Evolutionary conservation across 2,797 vertebrate genomes (phyloP).

Genomic region (Paedocypris micromegethes): DNA sequence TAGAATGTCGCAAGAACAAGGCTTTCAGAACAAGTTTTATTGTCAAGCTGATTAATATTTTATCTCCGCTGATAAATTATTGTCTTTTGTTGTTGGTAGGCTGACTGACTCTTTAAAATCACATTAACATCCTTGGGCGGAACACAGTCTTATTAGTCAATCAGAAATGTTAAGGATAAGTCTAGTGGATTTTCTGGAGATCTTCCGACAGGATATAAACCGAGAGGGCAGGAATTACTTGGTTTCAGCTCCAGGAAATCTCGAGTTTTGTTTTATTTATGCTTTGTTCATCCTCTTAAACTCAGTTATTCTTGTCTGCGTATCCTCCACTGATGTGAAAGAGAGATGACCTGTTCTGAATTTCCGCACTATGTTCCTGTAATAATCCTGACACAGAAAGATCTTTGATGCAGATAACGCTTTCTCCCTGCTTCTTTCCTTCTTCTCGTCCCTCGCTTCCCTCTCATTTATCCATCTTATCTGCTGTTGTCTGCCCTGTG

Average conservation of each 20-base stretch:
- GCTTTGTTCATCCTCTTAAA: conserved; percentile 21
- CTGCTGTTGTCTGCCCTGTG: conserved; percentile 43
- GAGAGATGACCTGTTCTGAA: conserved; percentile 38
- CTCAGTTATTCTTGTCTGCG: conserved; percentile 32
- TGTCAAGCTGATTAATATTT: too few relatives aligned
- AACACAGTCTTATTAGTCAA: not conserved
- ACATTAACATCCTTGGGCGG: not conserved
- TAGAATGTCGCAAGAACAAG: not conserved
- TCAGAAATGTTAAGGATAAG: not conserved
- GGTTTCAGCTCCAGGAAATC: conserved; percentile 20
- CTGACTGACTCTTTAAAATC: too few relatives aligned
- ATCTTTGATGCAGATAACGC: conserved; percentile 32
- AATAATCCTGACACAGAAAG: conserved; percentile 14
- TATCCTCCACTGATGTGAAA: conserved; percentile 25
- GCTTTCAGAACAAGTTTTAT: too few relatives aligned
- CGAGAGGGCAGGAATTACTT: conserved; percentile 1
- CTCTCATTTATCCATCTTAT: conserved; percentile 38
- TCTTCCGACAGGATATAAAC: conserved; percentile 4
- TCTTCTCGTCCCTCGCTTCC: conserved; percentile 3
- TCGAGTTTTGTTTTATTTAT: conserved; percentile 32
- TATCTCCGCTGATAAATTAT: too few relatives aligned
- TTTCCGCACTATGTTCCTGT: conserved; percentile 26
- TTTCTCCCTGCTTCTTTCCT: conserved; percentile 12
- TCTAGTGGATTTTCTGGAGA: not conserved
- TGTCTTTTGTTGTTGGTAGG: too few relatives aligned